Evolutionary conservation across 53 echinoderm and acorn worm species (phyloP).

Genomic region (Arbacia lixula): DNA sequence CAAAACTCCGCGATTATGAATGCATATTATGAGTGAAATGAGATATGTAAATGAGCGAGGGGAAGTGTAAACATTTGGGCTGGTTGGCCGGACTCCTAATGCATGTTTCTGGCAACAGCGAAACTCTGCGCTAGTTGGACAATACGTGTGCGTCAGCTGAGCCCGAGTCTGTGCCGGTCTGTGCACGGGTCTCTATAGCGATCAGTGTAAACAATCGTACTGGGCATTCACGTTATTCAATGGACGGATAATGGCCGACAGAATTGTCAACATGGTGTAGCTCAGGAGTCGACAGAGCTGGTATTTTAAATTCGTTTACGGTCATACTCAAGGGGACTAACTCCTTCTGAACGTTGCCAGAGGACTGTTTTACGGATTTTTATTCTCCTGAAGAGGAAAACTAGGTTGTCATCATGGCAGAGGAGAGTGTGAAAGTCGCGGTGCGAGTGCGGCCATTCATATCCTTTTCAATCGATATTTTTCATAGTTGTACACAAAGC

Average conservation of each 20-base stretch:
- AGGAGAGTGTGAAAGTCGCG: slow-evolving; percentile 95
- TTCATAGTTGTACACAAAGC: too few relatives aligned
- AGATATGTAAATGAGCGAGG: neutral
- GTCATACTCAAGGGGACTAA: too few relatives aligned
- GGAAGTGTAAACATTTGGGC: slow-evolving; percentile 14
- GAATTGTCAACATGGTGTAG: too few relatives aligned
- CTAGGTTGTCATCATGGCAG: slow-evolving; percentile 67
- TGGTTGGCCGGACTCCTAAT: neutral
- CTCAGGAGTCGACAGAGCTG: too few relatives aligned
- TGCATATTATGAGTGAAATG: neutral
- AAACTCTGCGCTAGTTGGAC: slow-evolving; percentile 39
- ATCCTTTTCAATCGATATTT: slow-evolving; percentile 78
- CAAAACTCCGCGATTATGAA: too few relatives aligned
- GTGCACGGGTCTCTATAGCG: slow-evolving; percentile 59
- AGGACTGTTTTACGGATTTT: slow-evolving; percentile 13
- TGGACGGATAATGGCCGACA: slow-evolving; percentile 41
- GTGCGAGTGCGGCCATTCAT: slow-evolving; percentile 99
- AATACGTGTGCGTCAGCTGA: slow-evolving; percentile 37
- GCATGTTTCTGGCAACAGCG: slow-evolving; percentile 50
- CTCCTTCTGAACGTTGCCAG: too few relatives aligned
- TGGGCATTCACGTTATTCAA: neutral
- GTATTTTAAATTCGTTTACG: too few relatives aligned
- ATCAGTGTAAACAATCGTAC: slow-evolving; percentile 54
- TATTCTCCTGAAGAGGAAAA: neutral
- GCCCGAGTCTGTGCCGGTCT: neutral